phyloP scores from a whole-genome alignment of 2,113 vertebrate species.

The Chaetodon trifascialis region DNA sequence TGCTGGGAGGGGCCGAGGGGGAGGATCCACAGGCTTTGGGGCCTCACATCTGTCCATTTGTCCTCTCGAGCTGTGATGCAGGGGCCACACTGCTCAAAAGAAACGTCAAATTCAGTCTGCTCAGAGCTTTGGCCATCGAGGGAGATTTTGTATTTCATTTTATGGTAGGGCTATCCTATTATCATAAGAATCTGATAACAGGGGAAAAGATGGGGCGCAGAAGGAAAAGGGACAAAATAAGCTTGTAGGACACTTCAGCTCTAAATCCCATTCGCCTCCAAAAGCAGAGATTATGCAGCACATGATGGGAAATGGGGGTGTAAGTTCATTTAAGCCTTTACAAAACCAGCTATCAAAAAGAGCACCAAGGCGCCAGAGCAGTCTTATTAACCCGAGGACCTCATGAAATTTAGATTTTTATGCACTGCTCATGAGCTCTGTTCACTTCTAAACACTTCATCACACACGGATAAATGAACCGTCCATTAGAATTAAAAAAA shows the following conservation, averaged over 20 bases:
- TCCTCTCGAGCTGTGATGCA: constrained; percentile 72
- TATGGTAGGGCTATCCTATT: constrained; percentile 75
- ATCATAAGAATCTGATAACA: constrained; percentile 73
- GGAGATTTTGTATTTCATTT: constrained; percentile 82
- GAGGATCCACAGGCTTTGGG: constrained; percentile 59
- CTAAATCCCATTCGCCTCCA: constrained; percentile 40
- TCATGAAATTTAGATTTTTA: constrained; percentile 58
- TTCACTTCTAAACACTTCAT: constrained; percentile 30
- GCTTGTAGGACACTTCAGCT: constrained; percentile 35
- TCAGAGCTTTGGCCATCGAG: constrained; percentile 60
- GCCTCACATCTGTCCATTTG: constrained; percentile 80
- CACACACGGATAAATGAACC: not conserved
- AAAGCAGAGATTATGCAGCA: constrained; percentile 45
- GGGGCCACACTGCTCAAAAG: constrained; percentile 64
- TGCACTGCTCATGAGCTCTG: constrained; percentile 44
- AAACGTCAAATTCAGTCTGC: constrained; percentile 69
- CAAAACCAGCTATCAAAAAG: constrained; percentile 23
- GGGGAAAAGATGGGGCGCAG: constrained; percentile 19
- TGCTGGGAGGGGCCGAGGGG: constrained; percentile 64
- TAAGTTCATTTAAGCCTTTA: constrained; percentile 30
- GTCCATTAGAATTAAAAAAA: not conserved
- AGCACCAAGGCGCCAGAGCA: not conserved
- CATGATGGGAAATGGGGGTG: constrained; percentile 33
- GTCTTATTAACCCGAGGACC: constrained; percentile 10
- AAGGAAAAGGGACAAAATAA: constrained; percentile 43